phyloP scores from a whole-genome alignment of 92 coral and sea anemone species.

The Porites cylindrica region DNA sequence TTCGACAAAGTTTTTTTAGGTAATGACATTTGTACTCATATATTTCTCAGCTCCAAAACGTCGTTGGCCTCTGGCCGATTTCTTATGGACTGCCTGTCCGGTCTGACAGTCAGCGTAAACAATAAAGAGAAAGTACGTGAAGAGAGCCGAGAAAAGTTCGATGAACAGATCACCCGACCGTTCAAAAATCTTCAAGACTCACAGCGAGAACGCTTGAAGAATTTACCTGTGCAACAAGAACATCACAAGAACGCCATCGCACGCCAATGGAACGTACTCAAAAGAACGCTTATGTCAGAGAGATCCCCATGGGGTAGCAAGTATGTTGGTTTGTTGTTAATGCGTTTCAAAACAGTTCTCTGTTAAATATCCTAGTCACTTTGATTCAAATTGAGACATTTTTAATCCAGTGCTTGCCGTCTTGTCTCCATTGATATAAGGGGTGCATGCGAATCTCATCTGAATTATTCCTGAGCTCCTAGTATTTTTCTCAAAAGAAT shows the following conservation, averaged over 20 bases:
- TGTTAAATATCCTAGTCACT: too few species aligned
- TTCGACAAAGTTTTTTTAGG: too few species aligned
- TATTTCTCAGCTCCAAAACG: conserved; percentile 74
- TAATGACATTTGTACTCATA: neutral
- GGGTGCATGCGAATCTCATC: neutral
- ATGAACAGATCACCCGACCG: conserved; percentile 57
- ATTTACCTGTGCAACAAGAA: conserved; percentile 35
- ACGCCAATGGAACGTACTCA: conserved; percentile 82
- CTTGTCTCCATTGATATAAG: neutral
- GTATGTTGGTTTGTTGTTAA: conserved; percentile 32
- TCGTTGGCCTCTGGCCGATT: conserved; percentile 93
- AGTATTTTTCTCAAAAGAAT: neutral
- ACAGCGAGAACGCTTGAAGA: conserved; percentile 64
- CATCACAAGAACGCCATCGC: conserved; percentile 55
- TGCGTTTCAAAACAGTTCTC: neutral
- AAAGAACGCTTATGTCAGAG: conserved; percentile 85
- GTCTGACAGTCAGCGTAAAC: conserved; percentile 73
- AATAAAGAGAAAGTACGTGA: conserved; percentile 62
- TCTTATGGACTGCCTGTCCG: conserved; percentile 97
- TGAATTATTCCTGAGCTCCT: neutral
- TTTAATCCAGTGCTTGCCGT: too few species aligned
- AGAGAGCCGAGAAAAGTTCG: conserved; percentile 75
- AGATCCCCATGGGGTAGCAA: conserved; percentile 90
- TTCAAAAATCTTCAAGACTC: conserved; percentile 71
- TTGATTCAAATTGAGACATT: too few species aligned